These are phyloP conservation scores for Melanotus villosus DNA, from an alignment of 2,888 invertebrate genomes.

Conservation along the genomic window DNA sequence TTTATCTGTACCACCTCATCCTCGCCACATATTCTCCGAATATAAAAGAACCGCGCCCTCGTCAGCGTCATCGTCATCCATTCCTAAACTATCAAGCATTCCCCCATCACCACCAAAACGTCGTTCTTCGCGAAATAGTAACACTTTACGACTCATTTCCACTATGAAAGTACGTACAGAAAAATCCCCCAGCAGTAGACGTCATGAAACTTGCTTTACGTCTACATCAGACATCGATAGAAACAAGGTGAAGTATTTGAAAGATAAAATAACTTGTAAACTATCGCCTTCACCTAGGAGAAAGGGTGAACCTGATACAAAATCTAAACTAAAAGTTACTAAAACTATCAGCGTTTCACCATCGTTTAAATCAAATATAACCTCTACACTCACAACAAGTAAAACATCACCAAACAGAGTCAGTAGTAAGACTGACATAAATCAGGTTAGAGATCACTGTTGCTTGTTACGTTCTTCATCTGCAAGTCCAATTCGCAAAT, in stretches of 20 bases:
- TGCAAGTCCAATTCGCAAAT: slow-evolving; percentile 44
- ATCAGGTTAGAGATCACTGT: slow-evolving; percentile 22
- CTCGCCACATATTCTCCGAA: slow-evolving; percentile 72
- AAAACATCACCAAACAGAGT: slow-evolving; percentile 67
- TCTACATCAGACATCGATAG: slow-evolving; percentile 62
- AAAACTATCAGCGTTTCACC: slow-evolving; percentile 62
- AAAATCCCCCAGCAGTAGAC: slow-evolving; percentile 60
- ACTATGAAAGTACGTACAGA: slow-evolving; percentile 67
- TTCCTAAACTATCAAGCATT: slow-evolving; percentile 75
- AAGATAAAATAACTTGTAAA: slow-evolving; percentile 76
- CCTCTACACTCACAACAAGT: slow-evolving; percentile 63
- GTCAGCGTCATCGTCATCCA: slow-evolving; percentile 75
- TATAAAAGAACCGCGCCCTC: slow-evolving; percentile 76
- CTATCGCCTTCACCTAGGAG: slow-evolving; percentile 61
- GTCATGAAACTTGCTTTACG: slow-evolving; percentile 71
- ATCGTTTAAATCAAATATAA: slow-evolving; percentile 62
- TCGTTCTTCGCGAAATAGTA: slow-evolving; percentile 81
- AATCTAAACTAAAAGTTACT: slow-evolving; percentile 57
- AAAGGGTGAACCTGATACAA: slow-evolving; percentile 52
- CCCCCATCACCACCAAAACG: slow-evolving; percentile 84
- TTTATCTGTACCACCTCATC: slow-evolving; percentile 66
- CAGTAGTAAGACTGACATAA: slow-evolving; percentile 61
- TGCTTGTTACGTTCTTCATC: slow-evolving; percentile 44
- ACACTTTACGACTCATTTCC: slow-evolving; percentile 77
- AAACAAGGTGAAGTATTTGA: slow-evolving; percentile 74